Evolutionary conservation across 2,113 vertebrate genomes (phyloP), one percentile per base, ranked within the genome.

Genomic region (Tamias sibiricus): DNA sequence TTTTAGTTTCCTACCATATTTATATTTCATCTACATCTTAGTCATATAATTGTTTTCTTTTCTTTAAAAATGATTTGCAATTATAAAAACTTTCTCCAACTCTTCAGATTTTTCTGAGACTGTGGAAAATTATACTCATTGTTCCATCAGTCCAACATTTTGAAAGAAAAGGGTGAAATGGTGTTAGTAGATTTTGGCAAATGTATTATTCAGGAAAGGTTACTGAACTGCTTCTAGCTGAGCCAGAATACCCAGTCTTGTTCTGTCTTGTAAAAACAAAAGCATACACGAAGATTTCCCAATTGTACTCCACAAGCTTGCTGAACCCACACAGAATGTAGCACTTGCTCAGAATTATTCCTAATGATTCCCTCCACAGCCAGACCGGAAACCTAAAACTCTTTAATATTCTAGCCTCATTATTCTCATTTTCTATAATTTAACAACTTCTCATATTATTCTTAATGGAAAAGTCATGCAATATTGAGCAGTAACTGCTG

Each of bases 381-480:
- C 84, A 97, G 95, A 96, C 68, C 74, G 30, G 95, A 98, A 98
- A 98, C 49, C 10, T 57, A 97, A 98, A 59, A 24, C 98, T 96
- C 96, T 98, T 98, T 98, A 98, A 98, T 98, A 99, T 98, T 98
- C 97, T 75, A 97, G 54, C 96, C 97, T 98, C 98, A 98, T 98
- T 99, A 98, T 98, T 98, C 98, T 98, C 96, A 98, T 99, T 99
- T 99, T 98, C 98, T 98, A 98, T 99, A 98, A 99, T 99, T 99
- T 98, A 99, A 98, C 98, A 98, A 98, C 97, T 98, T 98, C 95
- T 99, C 97, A 96, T 99, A 99, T 98, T 98, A 98, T 98, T 98
- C 98, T 99, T 99, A 99, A 99, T 99, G 98, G 98, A 98, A 98
- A 98, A 99, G 98, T 99, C 98, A 99, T 99, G 99, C 99, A 99